Conservation (phyloP, 2,888 invertebrate species). For the Physocephala rufipes region DNA sequence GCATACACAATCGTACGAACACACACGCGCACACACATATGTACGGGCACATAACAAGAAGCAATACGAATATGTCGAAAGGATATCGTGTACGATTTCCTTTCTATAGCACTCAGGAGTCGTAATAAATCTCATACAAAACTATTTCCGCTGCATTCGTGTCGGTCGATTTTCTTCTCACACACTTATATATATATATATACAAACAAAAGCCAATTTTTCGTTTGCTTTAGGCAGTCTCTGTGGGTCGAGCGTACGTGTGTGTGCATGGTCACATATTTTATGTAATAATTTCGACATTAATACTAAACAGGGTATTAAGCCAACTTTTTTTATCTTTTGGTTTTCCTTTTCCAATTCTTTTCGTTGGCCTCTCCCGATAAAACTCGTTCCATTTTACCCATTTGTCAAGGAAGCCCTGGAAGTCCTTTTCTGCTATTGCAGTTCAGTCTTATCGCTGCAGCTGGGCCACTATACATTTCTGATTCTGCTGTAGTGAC, state of each 20-base stretch:
- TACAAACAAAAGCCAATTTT: background rate
- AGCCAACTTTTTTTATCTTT: conserved; percentile 26
- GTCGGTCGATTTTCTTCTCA: conserved; percentile 46
- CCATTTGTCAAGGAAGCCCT: conserved; percentile 15
- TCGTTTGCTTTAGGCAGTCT: background rate
- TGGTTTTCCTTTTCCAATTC: background rate
- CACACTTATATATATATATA: conserved; percentile 7
- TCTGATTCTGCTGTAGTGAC: conserved; percentile 14
- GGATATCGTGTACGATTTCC: conserved; percentile 66
- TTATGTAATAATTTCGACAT: conserved; percentile 31
- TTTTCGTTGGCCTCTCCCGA: background rate
- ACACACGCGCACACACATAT: conserved; percentile 12
- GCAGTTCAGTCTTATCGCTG: conserved; percentile 3
- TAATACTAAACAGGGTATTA: conserved; percentile 34
- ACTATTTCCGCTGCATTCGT: conserved; percentile 64
- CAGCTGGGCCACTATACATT: too few species aligned
- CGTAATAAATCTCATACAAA: conserved; percentile 65
- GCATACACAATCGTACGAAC: conserved; percentile 24
- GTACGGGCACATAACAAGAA: background rate
- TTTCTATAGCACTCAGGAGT: conserved; percentile 66
- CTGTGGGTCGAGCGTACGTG: background rate
- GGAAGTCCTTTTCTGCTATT: background rate
- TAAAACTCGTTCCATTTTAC: background rate
- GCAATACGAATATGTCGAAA: conserved; percentile 45
- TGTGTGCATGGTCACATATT: conserved; percentile 4